Conservation (phyloP, 2,797 vertebrate species). For the Eupleurogrammus muticus region DNA sequence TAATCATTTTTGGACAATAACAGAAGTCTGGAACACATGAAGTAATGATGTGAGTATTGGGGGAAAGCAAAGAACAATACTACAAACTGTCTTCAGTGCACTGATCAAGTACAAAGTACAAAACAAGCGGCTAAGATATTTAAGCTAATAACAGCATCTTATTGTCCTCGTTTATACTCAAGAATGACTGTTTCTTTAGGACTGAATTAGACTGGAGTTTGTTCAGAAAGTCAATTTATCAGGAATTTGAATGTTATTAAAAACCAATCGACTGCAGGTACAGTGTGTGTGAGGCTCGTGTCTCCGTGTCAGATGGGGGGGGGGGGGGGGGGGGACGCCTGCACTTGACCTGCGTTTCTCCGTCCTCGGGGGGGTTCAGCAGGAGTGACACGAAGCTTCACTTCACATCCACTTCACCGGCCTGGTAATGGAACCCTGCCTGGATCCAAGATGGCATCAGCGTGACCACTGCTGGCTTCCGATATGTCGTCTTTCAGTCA, state of each 20-base stretch:
- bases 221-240: no score
- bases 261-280: no score
- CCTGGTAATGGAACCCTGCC: conserved; percentile 56
- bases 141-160: no score
- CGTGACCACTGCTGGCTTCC: conserved; percentile 64
- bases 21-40: no score
- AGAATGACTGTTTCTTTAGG: no score
- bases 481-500: conserved; percentile 56
- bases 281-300: conserved; percentile 31
- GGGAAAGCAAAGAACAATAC: no score
- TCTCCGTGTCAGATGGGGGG: conserved; percentile 58
- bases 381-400: conserved; percentile 71
- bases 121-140: no score
- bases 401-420: conserved; percentile 76
- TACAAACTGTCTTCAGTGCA: background rate
- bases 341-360: conserved; percentile 71
- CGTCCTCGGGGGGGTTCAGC: conserved; percentile 49
- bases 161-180: no score
- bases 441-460: conserved; percentile 72
- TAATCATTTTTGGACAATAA: no score
- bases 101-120: background rate
- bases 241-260: no score
- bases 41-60: background rate
- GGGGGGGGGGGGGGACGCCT: conserved; percentile 54
- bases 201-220: no score